Base-by-base conservation (phyloP, 2,888 invertebrate species). In the Noctua pronuba region DNA sequence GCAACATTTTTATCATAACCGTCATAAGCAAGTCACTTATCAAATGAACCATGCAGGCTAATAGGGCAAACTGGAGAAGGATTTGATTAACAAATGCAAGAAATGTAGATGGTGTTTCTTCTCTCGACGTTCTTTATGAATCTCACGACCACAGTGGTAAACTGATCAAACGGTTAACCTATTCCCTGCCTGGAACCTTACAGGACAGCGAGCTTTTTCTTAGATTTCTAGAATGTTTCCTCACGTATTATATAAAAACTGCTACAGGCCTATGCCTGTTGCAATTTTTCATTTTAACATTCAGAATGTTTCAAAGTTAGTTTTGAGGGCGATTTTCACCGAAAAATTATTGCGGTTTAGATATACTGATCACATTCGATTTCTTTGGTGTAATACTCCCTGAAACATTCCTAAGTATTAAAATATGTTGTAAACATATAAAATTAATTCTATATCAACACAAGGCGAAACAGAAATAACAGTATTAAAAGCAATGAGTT, bases 401-500 rank as follows among this genome's bases (percentile, higher is more conserved):
- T 6, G 3, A n/a, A 41, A 24, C 5, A 1, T 5, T 24, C 1
- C 16, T 7, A 31, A 31, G 21, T 1, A 11, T 62, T 62, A 8
- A 65, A 41, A 21, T n/a, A 1, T 24, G 0, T 3, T 77, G 18
- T 66, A 28, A 52, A 41, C 3, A 5, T 46, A 28, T 13, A 11
- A 0, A 18, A 49, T n/a, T 24, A 44, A 16, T 49, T 80, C 1
- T 21, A 31, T 35, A 16, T 10, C 21, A 46, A 31, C 7, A 28
- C 28, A 18, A 28, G 2, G n/a, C 35, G 13, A 70, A 21, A 62
- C 18, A 72, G 1, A 73, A 73, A 73, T 8, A 80, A 28, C 31
- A 21, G 3, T 69, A 64, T 64, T 76, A 55, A 31, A 76, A 76
- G 11, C n/a, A 82, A 76, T 67, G 77, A 76, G 44, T 76, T 44